Evolutionary conservation across 2,113 vertebrate species (phyloP), one percentile per base, ranked within the genome.

Genomic region (Melanocharis versteri): DNA sequence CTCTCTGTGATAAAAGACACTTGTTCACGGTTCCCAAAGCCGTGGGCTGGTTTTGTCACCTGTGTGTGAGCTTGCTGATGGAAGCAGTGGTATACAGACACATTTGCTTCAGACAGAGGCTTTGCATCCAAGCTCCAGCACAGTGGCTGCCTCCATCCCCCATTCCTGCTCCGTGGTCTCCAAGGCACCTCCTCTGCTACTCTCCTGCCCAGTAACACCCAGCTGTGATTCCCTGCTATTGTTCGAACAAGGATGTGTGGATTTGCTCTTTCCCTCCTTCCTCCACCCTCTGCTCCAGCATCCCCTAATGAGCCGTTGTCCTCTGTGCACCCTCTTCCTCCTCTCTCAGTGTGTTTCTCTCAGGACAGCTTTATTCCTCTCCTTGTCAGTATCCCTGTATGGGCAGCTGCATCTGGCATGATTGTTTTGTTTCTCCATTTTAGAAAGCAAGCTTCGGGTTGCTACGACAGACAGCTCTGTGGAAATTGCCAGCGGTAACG

Each of bases 361-460:
- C 35, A 31, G 44, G 20, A 24, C 39, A 86, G 28, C 60, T 68
- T 91, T 62, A 50, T 37, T 71, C 28, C 45, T 47, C 47, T 68
- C 61, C 50, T 69, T 66, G 31, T 30, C 39, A 62, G 61, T 60
- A 51, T 53, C 75, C 72, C 56, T 54, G 28, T 69, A 4, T 21
- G 45, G 72, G 48, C 81, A 81, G 57, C 40, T 71, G 28, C 87
- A 90, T 45, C 70, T 11, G 5, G 53, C 33, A 4, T 27, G 33
- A 44, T 66, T 56, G 27, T 54, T 75, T 42, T 89, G 15, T 70
- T 85, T 94, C 66, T 96, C 57, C 15, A 7, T 97, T 83, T 83
- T 51, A 98, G 98, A 96, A 84, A 98, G 97, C 91, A 93, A 93
- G 58, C 89, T 98, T 19, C 62, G 1, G 27, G 82, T 98, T 65